Evolutionary conservation across 1,140 invertebrate genomes (phyloP).

Genomic region (Adelges cooleyi): DNA sequence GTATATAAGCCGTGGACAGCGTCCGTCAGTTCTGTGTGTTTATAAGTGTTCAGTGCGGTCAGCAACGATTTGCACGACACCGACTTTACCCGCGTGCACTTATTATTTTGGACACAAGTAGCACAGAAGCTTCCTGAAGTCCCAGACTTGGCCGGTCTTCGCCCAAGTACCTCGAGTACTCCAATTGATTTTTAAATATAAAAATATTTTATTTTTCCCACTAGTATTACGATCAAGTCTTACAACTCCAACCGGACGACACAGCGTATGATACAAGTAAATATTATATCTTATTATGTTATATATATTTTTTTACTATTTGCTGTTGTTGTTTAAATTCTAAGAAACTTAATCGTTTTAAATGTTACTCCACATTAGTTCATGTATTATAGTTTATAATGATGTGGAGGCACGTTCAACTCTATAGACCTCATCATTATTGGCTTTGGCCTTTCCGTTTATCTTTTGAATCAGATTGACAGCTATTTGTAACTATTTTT

Average conservation of each 20-base stretch:
- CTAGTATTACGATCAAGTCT: too few relatives aligned
- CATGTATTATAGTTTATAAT: too few relatives aligned
- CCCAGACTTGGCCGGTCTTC: too few relatives aligned
- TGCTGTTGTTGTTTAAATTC: neutral
- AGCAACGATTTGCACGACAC: neutral
- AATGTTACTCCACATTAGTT: too few relatives aligned
- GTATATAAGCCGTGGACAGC: neutral
- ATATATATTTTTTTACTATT: neutral
- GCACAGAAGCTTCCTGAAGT: neutral
- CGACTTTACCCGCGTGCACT: neutral
- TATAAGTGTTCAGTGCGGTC: neutral
- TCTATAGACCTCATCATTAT: conserved; percentile 20
- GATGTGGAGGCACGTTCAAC: conserved; percentile 4
- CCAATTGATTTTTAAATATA: too few relatives aligned
- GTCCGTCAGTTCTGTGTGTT: neutral
- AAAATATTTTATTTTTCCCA: too few relatives aligned
- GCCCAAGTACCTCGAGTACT: too few relatives aligned
- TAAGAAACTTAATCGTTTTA: too few relatives aligned
- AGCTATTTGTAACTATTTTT: too few relatives aligned
- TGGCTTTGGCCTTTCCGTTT: too few relatives aligned
- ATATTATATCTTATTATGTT: neutral
- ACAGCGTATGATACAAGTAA: neutral
- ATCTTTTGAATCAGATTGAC: too few relatives aligned
- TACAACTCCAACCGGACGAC: too few relatives aligned
- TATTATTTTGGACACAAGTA: neutral